Conservation (phyloP, 2,113 vertebrate species). For the Cheirogaleus medius region DNA sequence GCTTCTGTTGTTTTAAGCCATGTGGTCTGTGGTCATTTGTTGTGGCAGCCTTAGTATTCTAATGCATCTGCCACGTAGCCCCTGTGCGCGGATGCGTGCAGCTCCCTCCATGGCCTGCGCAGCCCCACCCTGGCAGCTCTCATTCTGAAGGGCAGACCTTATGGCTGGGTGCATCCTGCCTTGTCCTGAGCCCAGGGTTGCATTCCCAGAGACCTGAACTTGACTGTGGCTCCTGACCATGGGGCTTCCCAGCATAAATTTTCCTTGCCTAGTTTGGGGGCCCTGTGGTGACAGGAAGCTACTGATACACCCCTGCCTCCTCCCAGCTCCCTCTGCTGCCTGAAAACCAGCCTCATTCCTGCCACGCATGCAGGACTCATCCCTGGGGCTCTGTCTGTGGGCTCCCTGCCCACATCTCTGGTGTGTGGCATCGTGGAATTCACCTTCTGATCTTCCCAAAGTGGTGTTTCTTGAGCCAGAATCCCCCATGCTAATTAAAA, state of each 20-base stretch:
- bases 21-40: neutral
- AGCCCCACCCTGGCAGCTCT: neutral
- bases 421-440: neutral
- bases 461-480: neutral
- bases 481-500: neutral
- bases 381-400: neutral
- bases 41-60: neutral
- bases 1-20: neutral
- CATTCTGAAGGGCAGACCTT: neutral
- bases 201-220: neutral
- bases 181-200: neutral
- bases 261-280: neutral
- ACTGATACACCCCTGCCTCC: accelerated
- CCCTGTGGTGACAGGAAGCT: neutral
- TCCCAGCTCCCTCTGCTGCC: neutral
- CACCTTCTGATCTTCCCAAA: neutral
- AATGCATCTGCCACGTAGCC: neutral
- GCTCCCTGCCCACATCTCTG: neutral
- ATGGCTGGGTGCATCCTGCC: neutral
- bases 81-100: accelerated
- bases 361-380: too few species aligned
- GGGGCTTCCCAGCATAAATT: neutral
- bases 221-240: neutral
- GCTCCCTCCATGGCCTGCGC: neutral
- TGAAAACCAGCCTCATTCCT: neutral